A percentile compares a stretch with the other conserved stretches of the same genome.
phyloP scores from a whole-genome alignment of 2,888 invertebrate species.

The Drosophila anomalata region DNA sequence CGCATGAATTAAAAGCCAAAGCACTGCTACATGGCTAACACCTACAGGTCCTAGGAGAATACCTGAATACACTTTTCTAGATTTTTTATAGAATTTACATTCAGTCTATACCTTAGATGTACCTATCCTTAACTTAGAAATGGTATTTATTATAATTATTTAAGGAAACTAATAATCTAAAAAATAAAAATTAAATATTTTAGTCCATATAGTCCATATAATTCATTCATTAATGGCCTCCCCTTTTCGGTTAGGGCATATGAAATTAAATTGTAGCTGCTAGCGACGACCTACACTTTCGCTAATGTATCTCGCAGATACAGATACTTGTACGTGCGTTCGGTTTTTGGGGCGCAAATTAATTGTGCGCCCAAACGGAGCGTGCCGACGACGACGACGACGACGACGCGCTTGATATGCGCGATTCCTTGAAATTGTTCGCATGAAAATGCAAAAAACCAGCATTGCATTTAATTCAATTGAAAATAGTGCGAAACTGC shows the following conservation, averaged over 20 bases:
- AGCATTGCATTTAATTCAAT: slow-evolving; percentile 74
- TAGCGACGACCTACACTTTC: slow-evolving; percentile 71
- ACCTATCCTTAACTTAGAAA: not conserved
- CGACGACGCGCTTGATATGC: slow-evolving; percentile 83
- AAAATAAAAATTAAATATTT: not conserved
- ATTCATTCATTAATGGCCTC: not conserved
- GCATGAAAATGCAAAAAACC: slow-evolving; percentile 73
- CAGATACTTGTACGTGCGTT: slow-evolving; percentile 60
- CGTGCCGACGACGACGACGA: slow-evolving; percentile 80
- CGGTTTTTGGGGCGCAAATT: slow-evolving; percentile 78
- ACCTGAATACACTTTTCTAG: not conserved
- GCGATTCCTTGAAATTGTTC: slow-evolving; percentile 83
- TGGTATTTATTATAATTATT: not conserved
- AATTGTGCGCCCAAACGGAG: slow-evolving; percentile 83
- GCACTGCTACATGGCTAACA: slow-evolving; percentile 1
- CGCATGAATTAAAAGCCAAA: slow-evolving; percentile 75
- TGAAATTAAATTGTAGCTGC: slow-evolving; percentile 77
- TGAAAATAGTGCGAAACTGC: slow-evolving; percentile 79
- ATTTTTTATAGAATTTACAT: not conserved
- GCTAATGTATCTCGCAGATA: slow-evolving; percentile 77
- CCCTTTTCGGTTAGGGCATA: slow-evolving; percentile 41
- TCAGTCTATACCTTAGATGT: not conserved
- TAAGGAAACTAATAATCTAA: not conserved
- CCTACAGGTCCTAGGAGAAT: not conserved
- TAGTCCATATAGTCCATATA: too few relatives aligned